Evolutionary conservation across 53 echinoderm and acorn worm species (phyloP).

Genomic region (Apostichopus leukothele): DNA sequence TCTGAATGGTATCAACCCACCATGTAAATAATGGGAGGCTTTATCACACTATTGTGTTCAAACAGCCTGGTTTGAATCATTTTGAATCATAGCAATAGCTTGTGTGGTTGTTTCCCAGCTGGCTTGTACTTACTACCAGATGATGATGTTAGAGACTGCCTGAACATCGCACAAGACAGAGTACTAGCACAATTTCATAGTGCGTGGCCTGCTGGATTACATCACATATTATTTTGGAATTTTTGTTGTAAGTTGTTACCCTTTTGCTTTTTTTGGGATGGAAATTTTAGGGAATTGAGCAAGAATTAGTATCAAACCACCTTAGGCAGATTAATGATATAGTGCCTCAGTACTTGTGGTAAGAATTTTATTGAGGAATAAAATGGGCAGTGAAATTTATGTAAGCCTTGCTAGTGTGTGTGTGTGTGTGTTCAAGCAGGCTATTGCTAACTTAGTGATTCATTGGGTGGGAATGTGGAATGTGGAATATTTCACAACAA

Average conservation of each 20-base stretch:
- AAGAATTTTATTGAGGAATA: neutral
- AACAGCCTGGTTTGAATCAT: neutral
- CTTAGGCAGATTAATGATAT: neutral
- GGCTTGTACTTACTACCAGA: neutral
- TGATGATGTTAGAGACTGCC: neutral
- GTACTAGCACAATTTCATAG: neutral
- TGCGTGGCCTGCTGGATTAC: neutral
- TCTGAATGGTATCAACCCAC: neutral
- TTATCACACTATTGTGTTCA: slow-evolving; percentile 34
- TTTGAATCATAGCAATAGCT: slow-evolving; percentile 28
- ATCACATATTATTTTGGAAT: neutral
- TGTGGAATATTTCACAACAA: slow-evolving; percentile 21
- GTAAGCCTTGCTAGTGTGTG: neutral
- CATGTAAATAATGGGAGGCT: slow-evolving; percentile 21
- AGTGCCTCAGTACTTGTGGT: neutral
- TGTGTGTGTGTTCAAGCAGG: neutral
- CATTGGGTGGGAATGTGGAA: slow-evolving; percentile 42
- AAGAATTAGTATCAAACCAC: neutral
- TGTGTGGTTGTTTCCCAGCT: neutral
- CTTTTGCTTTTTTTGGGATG: neutral
- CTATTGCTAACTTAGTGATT: neutral
- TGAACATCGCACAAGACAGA: neutral
- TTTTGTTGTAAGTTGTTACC: neutral
- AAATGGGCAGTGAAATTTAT: neutral
- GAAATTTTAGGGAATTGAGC: neutral